These are phyloP conservation scores for Chaetodon auriga DNA, from an alignment of 2,113 vertebrate genomes.

Conservation along the genomic window DNA sequence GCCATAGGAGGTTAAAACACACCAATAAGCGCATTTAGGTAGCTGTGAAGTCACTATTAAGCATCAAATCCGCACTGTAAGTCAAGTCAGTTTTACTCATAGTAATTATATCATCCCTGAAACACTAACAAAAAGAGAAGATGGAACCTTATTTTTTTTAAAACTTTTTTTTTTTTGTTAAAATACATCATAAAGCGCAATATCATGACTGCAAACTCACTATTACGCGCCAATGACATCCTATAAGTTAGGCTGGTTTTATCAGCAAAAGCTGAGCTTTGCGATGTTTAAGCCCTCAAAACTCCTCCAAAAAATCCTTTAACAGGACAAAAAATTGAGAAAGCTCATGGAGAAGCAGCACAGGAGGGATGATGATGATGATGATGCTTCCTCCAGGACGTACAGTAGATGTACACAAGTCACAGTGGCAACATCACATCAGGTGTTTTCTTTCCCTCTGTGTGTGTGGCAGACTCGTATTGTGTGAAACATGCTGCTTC, in stretches of 20 bases:
- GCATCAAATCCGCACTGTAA: not conserved
- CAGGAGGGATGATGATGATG: not conserved
- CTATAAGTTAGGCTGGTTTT: not conserved
- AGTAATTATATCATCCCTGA: not conserved
- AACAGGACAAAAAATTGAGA: not conserved
- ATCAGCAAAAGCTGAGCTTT: not conserved
- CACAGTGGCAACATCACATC: not conserved
- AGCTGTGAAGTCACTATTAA: not conserved
- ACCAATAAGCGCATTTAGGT: not conserved
- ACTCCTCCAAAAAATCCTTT: not conserved
- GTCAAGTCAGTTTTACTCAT: not conserved
- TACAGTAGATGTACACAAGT: not conserved
- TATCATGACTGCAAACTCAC: not conserved
- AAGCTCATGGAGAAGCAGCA: not conserved
- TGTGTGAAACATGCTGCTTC: constrained; percentile 16
- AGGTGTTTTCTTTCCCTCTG: not conserved
- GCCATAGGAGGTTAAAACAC: not conserved
- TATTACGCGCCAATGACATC: not conserved
- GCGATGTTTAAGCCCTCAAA: not conserved
- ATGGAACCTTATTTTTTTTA: not conserved
- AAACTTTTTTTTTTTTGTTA: not conserved
- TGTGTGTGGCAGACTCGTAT: not conserved
- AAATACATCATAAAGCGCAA: not conserved
- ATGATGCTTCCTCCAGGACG: too few relatives aligned
- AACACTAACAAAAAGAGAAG: not conserved